Evolutionary conservation across 2,888 invertebrate genomes (phyloP).

Genomic region (Netelia inedita): DNA sequence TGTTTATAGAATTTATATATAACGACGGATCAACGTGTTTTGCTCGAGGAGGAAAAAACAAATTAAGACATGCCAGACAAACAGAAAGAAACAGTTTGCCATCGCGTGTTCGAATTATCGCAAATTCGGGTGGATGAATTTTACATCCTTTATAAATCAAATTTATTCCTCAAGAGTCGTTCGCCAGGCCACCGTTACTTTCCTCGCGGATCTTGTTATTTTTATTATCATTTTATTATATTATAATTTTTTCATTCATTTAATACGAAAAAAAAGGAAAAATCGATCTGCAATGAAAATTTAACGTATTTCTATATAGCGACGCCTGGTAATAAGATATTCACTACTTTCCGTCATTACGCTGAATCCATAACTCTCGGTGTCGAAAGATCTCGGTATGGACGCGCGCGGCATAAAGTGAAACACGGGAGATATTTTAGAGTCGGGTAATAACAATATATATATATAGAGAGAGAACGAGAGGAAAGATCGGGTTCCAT

Average conservation of each 20-base stretch:
- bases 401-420: conserved; percentile 7
- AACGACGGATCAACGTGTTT: not conserved
- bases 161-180: conserved; percentile 4
- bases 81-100: not conserved
- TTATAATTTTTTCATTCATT: not conserved
- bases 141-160: not conserved
- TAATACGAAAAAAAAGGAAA: not conserved
- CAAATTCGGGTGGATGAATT: not conserved
- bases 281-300: no score
- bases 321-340: conserved; percentile 30
- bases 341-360: not conserved
- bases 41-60: not conserved
- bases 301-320: not conserved
- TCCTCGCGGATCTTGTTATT: not conserved
- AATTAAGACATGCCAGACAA: not conserved
- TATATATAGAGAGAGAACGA: not conserved
- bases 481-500: conserved; percentile 15
- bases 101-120: not conserved
- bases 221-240: not conserved
- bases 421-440: conserved; percentile 10
- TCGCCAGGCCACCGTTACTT: not conserved
- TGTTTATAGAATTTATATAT: not conserved
- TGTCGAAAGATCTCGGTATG: conserved; percentile 10
- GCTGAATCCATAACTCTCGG: conserved; percentile 4
- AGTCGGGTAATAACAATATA: not conserved